Evolutionary conservation across 2,113 vertebrate species (phyloP), one percentile per base, ranked within the genome.

Genomic region (Parus major): DNA sequence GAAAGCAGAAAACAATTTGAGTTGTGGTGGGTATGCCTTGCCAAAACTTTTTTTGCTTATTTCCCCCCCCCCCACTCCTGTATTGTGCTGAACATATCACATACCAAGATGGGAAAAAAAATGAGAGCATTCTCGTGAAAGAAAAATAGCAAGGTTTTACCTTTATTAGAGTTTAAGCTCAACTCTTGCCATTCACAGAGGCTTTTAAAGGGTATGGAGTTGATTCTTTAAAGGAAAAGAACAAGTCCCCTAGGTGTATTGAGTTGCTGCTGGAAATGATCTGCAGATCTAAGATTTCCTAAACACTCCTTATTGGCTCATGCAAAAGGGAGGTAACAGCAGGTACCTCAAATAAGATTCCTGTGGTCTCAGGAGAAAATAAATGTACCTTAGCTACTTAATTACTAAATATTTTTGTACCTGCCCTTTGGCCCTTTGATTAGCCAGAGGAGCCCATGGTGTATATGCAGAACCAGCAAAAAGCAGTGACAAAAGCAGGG

Each of bases 11-110:
- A 97, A 96, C 97, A 97, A 98, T 52, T 98, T 99, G 92, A 99
- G 99, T 98, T 99, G 99, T 97, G 99, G 99, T 99, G 96, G 99
- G 99, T 98, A 88, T 1, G 52, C 75, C 82, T 93, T 88, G 89
- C 90, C 88, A 95, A 94, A 90, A 83, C 75, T 29, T 92, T 84
- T 92, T 92, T 95, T 86, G 42, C 79, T 90, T 88, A 39, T 94
- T 88, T 57, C 18, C 41, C 53, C 68, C 53, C 68, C 63, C 28
- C 21, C 25, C 60, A 36, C 50, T 86, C 49, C 33, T 82, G 29
- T 35, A 88, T 93, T 96, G 44, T 56, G 95, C 22, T 81, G 52
- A 95, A 83, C 31, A 14, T 92, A 70, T 50, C 79, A 22, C 78
- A 86, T 72, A 68, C 49, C 68, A 88, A 59, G 39, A 85, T 0